These are phyloP conservation scores for Callospermophilus lateralis DNA, from an alignment of 2,113 vertebrate species.

Conservation along the genomic window DNA sequence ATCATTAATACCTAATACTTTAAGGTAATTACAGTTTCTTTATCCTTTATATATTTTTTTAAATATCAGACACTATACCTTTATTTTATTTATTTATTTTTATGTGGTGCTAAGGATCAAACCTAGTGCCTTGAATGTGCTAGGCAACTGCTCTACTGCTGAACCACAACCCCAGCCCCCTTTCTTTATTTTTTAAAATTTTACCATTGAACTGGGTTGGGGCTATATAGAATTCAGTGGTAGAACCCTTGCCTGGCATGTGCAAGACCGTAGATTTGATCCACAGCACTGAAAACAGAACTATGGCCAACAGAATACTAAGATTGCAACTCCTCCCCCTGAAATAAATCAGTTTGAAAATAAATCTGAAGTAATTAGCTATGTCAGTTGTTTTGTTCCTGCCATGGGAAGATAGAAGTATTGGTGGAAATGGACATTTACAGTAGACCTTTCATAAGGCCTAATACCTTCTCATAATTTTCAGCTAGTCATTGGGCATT, in stretches of 20 bases:
- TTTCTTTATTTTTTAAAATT: neutral
- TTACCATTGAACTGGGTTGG: constrained; percentile 4
- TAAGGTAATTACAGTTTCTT: neutral
- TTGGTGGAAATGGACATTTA: constrained; percentile 54
- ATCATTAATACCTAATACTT: constrained; percentile 52
- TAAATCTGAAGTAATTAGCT: constrained; percentile 68
- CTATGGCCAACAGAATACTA: neutral
- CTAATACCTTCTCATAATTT: constrained; percentile 22
- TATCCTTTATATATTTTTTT: neutral
- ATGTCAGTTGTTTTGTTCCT: constrained; percentile 58
- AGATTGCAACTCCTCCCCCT: neutral
- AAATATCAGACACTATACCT: neutral
- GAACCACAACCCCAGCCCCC: too few relatives aligned
- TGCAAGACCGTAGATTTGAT: too few relatives aligned
- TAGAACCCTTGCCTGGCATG: too few relatives aligned
- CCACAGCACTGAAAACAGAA: neutral
- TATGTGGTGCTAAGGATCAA: too few relatives aligned
- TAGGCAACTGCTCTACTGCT: too few relatives aligned
- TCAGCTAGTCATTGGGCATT: neutral
- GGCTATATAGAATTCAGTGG: too few relatives aligned
- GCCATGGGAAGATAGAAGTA: neutral
- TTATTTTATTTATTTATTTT: too few relatives aligned
- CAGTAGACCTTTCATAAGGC: constrained; percentile 33
- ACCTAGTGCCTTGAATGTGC: too few relatives aligned
- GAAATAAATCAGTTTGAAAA: neutral